Percentiles rank a stretch among this genome's conserved stretches.
These are phyloP conservation scores for Leptogaster cylindrica DNA, from an alignment of 2,888 invertebrate species.

Conservation along the genomic window DNA sequence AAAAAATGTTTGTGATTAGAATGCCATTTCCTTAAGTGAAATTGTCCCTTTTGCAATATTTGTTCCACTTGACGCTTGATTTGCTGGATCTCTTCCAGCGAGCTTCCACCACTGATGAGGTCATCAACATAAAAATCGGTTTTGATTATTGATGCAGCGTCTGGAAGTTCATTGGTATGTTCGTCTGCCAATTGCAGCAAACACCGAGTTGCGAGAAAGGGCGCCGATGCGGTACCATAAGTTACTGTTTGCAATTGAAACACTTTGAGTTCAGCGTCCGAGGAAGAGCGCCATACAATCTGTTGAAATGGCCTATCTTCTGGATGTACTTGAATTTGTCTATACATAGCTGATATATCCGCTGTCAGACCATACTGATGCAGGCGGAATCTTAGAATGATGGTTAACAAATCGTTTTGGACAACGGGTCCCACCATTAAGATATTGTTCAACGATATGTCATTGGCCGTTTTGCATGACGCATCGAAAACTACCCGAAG, in stretches of 20 bases:
- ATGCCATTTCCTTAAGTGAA: slow-evolving; percentile 15
- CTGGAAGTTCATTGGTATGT: not conserved
- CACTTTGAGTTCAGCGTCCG: slow-evolving; percentile 52
- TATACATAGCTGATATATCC: slow-evolving; percentile 50
- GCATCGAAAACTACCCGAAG: slow-evolving; percentile 42
- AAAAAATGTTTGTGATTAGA: not conserved
- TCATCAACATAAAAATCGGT: slow-evolving; percentile 23
- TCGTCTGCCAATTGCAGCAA: slow-evolving; percentile 42
- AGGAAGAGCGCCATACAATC: slow-evolving; percentile 7
- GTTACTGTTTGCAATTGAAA: slow-evolving; percentile 54
- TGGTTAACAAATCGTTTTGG: slow-evolving; percentile 50
- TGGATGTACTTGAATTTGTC: slow-evolving; percentile 14
- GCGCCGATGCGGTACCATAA: slow-evolving; percentile 21
- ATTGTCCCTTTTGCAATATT: not conserved
- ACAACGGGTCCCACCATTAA: slow-evolving; percentile 35
- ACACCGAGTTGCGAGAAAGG: slow-evolving; percentile 18
- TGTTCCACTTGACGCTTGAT: not conserved
- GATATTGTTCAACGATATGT: slow-evolving; percentile 40
- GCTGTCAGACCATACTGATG: slow-evolving; percentile 51
- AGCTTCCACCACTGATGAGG: slow-evolving; percentile 1
- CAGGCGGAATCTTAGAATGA: slow-evolving; percentile 50
- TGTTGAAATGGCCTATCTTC: slow-evolving; percentile 9
- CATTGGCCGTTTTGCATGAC: slow-evolving; percentile 49
- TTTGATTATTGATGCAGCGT: not conserved
- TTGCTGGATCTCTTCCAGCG: not conserved